Evolutionary conservation across 2,113 vertebrate species (phyloP).

Genomic region (Pycnonotus jocosus): DNA sequence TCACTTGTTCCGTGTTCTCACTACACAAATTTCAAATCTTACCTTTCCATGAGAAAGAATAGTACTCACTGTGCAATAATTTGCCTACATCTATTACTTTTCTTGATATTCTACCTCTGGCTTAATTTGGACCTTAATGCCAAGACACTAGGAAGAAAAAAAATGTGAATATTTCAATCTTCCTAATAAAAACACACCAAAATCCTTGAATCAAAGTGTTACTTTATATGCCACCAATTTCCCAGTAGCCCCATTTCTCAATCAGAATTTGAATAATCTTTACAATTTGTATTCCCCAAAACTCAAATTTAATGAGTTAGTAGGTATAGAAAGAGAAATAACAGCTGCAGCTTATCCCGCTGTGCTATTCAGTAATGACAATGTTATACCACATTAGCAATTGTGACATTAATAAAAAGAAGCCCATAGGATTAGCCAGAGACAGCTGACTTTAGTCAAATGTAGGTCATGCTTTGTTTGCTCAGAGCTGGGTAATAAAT

Average conservation of each 20-base stretch:
- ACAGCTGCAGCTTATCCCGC: slow-evolving; percentile 75
- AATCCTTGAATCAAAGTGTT: slow-evolving; percentile 66
- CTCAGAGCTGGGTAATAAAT: slow-evolving; percentile 78
- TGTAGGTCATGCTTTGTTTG: slow-evolving; percentile 84
- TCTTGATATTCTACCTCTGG: background rate
- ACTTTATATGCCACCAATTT: slow-evolving; percentile 59
- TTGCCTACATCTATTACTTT: background rate
- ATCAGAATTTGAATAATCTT: slow-evolving; percentile 78
- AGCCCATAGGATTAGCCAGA: slow-evolving; percentile 77
- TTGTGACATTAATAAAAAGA: slow-evolving; percentile 82
- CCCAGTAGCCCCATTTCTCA: slow-evolving; percentile 72
- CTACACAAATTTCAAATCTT: background rate
- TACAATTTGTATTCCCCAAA: slow-evolving; percentile 74
- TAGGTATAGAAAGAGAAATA: slow-evolving; percentile 73
- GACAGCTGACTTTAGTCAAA: slow-evolving; percentile 82
- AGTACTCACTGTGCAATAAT: background rate
- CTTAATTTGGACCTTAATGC: slow-evolving; percentile 35
- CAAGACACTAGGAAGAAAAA: background rate
- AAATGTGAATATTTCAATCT: background rate
- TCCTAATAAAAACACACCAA: background rate
- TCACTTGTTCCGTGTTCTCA: background rate
- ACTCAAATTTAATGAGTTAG: slow-evolving; percentile 78
- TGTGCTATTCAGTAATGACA: slow-evolving; percentile 76
- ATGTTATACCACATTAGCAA: slow-evolving; percentile 79
- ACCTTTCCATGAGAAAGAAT: background rate